Evolutionary conservation across 2,797 vertebrate species (phyloP).

Genomic region (Clamator glandarius): DNA sequence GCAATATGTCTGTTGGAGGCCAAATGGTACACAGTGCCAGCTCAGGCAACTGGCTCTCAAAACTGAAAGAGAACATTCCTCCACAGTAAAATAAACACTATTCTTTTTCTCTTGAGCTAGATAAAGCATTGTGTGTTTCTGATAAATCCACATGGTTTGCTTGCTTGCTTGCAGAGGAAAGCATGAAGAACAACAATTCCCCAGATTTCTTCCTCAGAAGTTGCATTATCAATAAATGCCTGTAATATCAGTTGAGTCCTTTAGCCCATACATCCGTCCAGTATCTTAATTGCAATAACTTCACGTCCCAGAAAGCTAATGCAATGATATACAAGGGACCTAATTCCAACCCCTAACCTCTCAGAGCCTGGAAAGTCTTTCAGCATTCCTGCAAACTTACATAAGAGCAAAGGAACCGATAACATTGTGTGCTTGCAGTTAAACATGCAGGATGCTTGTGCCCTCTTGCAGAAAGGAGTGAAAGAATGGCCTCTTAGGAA

Average conservation of each 20-base stretch:
- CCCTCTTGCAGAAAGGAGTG: conserved; percentile 74
- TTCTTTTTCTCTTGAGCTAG: conserved; percentile 64
- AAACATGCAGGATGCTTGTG: conserved; percentile 79
- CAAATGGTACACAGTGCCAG: conserved; percentile 28
- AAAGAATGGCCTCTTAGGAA: conserved; percentile 77
- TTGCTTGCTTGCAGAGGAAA: conserved; percentile 72
- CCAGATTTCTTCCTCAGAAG: conserved; percentile 74
- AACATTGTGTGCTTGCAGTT: conserved; percentile 82
- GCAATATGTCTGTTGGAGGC: not conserved
- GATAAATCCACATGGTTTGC: conserved; percentile 74
- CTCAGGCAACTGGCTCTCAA: conserved; percentile 55
- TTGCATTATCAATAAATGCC: conserved; percentile 81
- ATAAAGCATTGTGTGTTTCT: conserved; percentile 69
- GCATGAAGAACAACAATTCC: conserved; percentile 70
- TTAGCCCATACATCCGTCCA: conserved; percentile 80
- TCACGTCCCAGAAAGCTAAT: conserved; percentile 74
- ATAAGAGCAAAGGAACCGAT: conserved; percentile 82
- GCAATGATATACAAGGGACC: conserved; percentile 70
- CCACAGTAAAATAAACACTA: conserved; percentile 72
- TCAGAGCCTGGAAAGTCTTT: conserved; percentile 79
- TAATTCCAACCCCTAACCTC: conserved; percentile 72
- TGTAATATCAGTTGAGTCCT: conserved; percentile 77
- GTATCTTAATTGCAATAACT: conserved; percentile 82
- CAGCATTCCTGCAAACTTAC: conserved; percentile 84
- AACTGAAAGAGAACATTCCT: conserved; percentile 71